phyloP scores from a whole-genome alignment of 2,113 vertebrate species.

The Elanus axillaris region DNA sequence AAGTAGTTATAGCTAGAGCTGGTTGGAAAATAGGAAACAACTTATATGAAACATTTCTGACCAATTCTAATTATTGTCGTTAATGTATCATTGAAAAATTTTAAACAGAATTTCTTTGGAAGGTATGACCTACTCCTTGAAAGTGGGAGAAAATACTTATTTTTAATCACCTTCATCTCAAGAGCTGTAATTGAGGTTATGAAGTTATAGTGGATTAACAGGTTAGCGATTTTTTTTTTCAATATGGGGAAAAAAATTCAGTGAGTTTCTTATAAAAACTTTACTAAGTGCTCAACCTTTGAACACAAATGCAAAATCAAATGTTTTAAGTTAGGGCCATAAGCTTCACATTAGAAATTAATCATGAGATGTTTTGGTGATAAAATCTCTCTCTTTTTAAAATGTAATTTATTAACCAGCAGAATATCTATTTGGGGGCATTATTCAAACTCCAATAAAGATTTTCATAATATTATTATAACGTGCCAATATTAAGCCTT shows the following conservation, averaged over 20 bases:
- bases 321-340: constrained; percentile 56
- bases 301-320: constrained; percentile 49
- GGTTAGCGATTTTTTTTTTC: constrained; percentile 41
- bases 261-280: constrained; percentile 27
- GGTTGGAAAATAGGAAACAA: neutral
- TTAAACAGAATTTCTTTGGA: constrained; percentile 27
- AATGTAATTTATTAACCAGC: constrained; percentile 68
- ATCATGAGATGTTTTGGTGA: constrained; percentile 69
- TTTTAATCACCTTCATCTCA: constrained; percentile 68
- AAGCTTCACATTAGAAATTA: constrained; percentile 69
- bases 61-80: constrained; percentile 46
- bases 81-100: neutral
- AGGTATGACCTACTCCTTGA: constrained; percentile 48
- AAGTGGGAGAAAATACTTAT: constrained; percentile 30
- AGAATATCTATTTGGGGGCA: constrained; percentile 72
- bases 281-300: constrained; percentile 61
- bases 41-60: neutral
- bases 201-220: constrained; percentile 63
- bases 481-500: neutral
- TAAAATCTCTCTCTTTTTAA: constrained; percentile 72
- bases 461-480: constrained; percentile 49
- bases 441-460: constrained; percentile 57
- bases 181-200: constrained; percentile 70
- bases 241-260: neutral
- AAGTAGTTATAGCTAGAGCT: neutral